Percentiles rank a stretch among this genome's conserved stretches.
These are phyloP conservation scores for Brachylomia viminalis DNA, from an alignment of 2,888 invertebrate species.

Conservation along the genomic window DNA sequence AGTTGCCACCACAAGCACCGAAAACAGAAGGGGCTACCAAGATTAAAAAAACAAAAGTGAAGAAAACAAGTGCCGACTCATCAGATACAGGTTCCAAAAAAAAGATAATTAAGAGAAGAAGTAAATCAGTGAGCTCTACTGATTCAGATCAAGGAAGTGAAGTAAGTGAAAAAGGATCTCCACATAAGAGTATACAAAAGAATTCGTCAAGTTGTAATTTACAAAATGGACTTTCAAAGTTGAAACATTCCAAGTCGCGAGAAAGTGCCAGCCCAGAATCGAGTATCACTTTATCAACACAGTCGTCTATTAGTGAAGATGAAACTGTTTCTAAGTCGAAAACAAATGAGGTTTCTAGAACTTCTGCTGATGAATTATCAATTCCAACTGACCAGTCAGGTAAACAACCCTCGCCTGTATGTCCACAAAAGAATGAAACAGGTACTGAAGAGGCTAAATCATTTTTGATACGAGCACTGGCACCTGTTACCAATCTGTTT, in stretches of 20 bases:
- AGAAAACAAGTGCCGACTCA: conserved; percentile 84
- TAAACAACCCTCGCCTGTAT: conserved; percentile 88
- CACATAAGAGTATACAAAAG: conserved; percentile 75
- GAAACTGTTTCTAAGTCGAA: conserved; percentile 81
- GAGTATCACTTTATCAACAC: conserved; percentile 89
- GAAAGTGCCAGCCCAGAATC: conserved; percentile 88
- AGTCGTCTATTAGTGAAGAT: conserved; percentile 88
- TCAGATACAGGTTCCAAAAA: conserved; percentile 83
- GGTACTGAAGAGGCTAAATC: conserved; percentile 93
- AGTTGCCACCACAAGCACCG: conserved; percentile 88
- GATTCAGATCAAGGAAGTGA: conserved; percentile 85
- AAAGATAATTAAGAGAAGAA: conserved; percentile 84
- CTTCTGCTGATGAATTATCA: conserved; percentile 91
- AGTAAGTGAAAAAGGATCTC: conserved; percentile 72
- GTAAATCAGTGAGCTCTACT: conserved; percentile 86
- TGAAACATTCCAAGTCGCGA: conserved; percentile 83
- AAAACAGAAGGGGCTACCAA: conserved; percentile 82
- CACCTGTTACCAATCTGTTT: conserved; percentile 94
- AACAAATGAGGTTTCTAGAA: conserved; percentile 84
- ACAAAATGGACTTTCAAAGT: conserved; percentile 78
- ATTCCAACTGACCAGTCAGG: conserved; percentile 88
- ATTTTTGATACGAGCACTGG: conserved; percentile 93
- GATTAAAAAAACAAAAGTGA: conserved; percentile 82
- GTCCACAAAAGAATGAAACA: conserved; percentile 83
- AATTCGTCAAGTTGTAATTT: conserved; percentile 76